These are phyloP conservation scores for Fissipunctia ypsillon DNA, from an alignment of 2,888 invertebrate genomes.

Conservation along the genomic window DNA sequence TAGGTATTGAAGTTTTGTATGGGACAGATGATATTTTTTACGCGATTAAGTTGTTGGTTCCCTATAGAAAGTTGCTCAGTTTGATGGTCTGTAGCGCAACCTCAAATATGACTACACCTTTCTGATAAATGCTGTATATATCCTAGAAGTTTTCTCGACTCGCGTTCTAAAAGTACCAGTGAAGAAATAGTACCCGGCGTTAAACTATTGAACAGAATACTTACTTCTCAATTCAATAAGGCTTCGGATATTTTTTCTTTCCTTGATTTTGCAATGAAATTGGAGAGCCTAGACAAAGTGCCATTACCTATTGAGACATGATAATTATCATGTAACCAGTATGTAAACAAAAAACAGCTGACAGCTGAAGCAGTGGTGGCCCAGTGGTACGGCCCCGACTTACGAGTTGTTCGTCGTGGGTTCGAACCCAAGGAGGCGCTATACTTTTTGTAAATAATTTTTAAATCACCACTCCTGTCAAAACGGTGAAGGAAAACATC, in stretches of 20 bases:
- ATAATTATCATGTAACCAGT: no score
- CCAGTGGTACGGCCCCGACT: no score
- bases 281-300: background rate
- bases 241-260: background rate
- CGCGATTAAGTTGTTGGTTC: background rate
- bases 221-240: background rate
- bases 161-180: background rate
- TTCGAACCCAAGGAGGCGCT: no score
- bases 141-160: no score
- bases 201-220: no score
- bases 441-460: no score
- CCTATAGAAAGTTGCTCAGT: background rate
- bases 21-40: background rate
- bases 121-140: background rate
- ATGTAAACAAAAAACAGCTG: no score
- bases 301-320: background rate
- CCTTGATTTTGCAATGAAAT: background rate
- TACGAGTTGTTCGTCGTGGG: no score
- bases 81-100: background rate
- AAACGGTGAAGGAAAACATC: no score
- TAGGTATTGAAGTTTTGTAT: background rate
- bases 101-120: background rate
- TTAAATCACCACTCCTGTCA: no score
- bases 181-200: background rate
- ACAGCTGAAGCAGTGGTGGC: no score